These are phyloP conservation scores for Carposina sasakii DNA, from an alignment of 1,140 invertebrate genomes.

Conservation along the genomic window DNA sequence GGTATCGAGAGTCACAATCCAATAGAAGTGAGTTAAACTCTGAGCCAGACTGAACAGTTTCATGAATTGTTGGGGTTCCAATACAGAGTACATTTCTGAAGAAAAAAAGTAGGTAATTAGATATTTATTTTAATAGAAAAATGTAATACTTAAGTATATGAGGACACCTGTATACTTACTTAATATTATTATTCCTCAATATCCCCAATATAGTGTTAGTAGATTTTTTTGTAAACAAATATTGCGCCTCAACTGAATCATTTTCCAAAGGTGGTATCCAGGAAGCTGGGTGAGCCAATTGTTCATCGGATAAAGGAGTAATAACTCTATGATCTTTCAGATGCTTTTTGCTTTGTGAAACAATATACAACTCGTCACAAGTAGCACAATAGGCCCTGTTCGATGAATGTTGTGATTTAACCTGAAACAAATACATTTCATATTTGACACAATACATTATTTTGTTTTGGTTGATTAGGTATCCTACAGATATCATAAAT, in stretches of 20 bases:
- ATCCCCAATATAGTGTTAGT: conserved; percentile 49
- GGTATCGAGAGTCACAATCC: conserved; percentile 84
- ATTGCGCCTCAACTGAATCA: conserved; percentile 57
- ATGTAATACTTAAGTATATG: no score
- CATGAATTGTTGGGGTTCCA: conserved; percentile 84
- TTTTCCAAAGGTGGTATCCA: conserved; percentile 54
- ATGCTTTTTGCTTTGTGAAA: conserved; percentile 51
- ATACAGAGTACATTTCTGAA: conserved; percentile 82
- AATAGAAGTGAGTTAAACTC: conserved; percentile 80
- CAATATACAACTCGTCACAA: conserved; percentile 75
- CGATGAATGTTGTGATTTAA: conserved; percentile 46
- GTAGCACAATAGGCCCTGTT: conserved; percentile 76
- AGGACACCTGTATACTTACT: no score
- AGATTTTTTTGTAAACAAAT: conserved; percentile 57
- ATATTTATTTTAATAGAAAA: conserved; percentile 1
- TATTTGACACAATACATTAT: no score
- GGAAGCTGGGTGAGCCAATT: conserved; percentile 38
- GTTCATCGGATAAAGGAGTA: conserved; percentile 47
- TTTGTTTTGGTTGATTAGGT: no score
- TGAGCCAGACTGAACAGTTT: conserved; percentile 73
- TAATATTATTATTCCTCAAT: conserved; percentile 61
- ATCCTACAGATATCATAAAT: conserved; percentile 14
- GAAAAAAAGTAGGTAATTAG: conserved; percentile 14
- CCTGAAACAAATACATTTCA: conserved; percentile 36
- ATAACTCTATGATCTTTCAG: conserved; percentile 49